Conservation (phyloP, 1,140 invertebrate genomes). For the Gerris buenoi region DNA sequence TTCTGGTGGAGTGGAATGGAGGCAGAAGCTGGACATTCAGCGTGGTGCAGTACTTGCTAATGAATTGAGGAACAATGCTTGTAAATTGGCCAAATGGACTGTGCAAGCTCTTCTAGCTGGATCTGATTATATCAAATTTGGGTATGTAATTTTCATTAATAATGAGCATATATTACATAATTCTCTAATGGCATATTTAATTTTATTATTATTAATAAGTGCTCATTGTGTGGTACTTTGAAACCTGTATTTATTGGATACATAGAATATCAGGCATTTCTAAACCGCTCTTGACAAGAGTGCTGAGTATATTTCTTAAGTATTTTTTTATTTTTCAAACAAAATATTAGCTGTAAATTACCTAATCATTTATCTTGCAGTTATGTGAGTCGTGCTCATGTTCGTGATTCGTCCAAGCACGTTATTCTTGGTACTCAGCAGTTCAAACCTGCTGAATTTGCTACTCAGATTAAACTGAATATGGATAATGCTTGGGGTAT, state of each 20-base stretch:
- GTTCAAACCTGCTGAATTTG: conserved; percentile 96
- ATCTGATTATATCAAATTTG: conserved; percentile 96
- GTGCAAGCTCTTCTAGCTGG: conserved; percentile 90
- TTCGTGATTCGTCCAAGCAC: conserved; percentile 88
- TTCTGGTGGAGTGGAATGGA: conserved; percentile 94
- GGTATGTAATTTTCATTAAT: too few species aligned
- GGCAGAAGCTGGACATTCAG: conserved; percentile 92
- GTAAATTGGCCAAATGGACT: conserved; percentile 98
- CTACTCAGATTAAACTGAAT: conserved; percentile 94
- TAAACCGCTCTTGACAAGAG: too few species aligned
- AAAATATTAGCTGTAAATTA: too few species aligned
- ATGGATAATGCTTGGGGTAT: conserved; percentile 99
- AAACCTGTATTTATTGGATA: too few species aligned
- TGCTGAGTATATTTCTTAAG: too few species aligned
- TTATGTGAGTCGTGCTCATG: conserved; percentile 86
- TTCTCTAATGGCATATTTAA: too few species aligned
- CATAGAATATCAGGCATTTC: too few species aligned
- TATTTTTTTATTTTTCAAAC: too few species aligned
- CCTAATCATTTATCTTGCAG: too few species aligned
- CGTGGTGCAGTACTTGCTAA: conserved; percentile 95
- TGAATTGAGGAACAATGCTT: conserved; percentile 95
- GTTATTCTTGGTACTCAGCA: conserved; percentile 97
- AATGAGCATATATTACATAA: too few species aligned
- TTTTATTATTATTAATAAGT: too few species aligned
- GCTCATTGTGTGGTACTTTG: too few species aligned